Conservation (phyloP, 2,113 vertebrate species). For the Prochilodus magdalenae region DNA sequence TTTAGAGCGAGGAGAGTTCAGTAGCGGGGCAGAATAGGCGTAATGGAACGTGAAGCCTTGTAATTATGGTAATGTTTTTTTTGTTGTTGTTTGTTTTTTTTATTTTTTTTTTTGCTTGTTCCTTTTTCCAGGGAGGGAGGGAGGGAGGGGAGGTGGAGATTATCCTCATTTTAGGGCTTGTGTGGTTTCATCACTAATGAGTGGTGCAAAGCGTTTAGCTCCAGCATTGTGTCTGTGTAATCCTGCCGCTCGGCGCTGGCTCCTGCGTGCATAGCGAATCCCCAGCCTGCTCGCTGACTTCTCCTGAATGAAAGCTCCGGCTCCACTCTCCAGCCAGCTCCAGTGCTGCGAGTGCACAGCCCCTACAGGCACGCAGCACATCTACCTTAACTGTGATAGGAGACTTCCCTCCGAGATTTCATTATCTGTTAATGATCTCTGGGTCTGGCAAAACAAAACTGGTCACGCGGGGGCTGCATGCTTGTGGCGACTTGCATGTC, state of each 20-base stretch:
- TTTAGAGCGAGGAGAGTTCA: conserved; percentile 9
- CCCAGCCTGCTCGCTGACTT: neutral
- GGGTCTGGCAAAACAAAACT: neutral
- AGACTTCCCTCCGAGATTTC: neutral
- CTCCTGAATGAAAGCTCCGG: conserved; percentile 10
- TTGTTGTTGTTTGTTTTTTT: conserved; percentile 46
- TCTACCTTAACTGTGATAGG: neutral
- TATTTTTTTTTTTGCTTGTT: conserved; percentile 47
- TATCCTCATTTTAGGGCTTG: conserved; percentile 42
- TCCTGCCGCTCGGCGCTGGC: conserved; percentile 62
- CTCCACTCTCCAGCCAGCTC: neutral
- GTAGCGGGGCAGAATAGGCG: conserved; percentile 27
- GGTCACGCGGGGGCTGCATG: neutral
- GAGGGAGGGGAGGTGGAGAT: neutral
- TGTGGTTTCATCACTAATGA: conserved; percentile 51
- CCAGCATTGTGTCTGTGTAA: conserved; percentile 62
- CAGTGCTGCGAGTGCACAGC: neutral
- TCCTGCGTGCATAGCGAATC: conserved; percentile 21
- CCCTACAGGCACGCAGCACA: neutral
- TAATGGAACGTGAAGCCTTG: conserved; percentile 34
- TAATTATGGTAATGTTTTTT: conserved; percentile 51
- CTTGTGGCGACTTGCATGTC: neutral
- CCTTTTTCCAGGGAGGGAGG: neutral
- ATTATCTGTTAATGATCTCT: conserved; percentile 8
- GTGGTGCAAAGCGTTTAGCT: conserved; percentile 65